Base-by-base conservation (phyloP, 2,113 vertebrate genomes). In the Pedetes capensis region DNA sequence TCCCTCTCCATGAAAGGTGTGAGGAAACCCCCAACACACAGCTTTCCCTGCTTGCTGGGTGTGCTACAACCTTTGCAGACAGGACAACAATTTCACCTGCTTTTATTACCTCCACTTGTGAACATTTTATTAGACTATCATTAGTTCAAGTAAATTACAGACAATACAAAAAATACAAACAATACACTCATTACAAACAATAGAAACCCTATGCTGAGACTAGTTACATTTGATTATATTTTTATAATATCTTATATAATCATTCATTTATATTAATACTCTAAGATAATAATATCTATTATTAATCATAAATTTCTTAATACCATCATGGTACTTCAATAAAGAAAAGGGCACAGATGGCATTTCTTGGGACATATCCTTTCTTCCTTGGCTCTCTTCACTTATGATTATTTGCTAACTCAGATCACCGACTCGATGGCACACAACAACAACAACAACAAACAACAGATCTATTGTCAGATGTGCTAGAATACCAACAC, bases 1-100 rank as follows among this genome's bases (percentile, higher is more conserved):
- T 81, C 16, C 98, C 79, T 96, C 32, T 91, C 86, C 34, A 86
- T 10, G 42, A 97, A 95, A 75, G 68, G 32, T 1, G 55, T 0
- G 32, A 32, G 74, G 81, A 39, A 39, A 42, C 9, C 0, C n/a
- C 53, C 2, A 6, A 71, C 16, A 5, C 23, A 1, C 14, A 27
- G 80, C 39, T 47, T 12, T 18, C 9, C 12, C 44, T 0, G 75
- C 69, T 39, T 74, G 0, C 5, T 1, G 4, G 83, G 37, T 17
- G n/a, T 66, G n/a, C 20, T 49, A 32, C 25, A 3, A 4, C 44
- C 39, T 71, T 20, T 55, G 39, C 25, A 34, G 32, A 66, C 74
- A 42, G 79, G 72, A 71, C 0, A 8, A 59, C 16, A 8, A 76
- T 64, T 55, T 34, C 23, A 42, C 51, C 61, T 78, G 34, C 18